These are phyloP conservation scores for Hapalemur alaotrensis DNA, from an alignment of 2,797 vertebrate species.

Conservation along the genomic window DNA sequence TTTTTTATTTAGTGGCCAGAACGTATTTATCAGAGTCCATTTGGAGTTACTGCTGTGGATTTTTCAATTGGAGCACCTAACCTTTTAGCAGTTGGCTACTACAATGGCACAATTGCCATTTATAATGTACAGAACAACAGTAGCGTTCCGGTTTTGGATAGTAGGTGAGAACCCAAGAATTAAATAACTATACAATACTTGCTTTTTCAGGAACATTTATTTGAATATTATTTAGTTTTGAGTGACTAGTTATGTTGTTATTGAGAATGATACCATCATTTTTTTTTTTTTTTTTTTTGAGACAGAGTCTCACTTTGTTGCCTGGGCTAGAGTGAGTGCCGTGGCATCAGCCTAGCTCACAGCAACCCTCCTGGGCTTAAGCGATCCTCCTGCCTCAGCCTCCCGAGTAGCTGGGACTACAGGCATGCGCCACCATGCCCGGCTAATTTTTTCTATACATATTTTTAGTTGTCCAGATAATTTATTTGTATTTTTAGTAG, in stretches of 20 bases:
- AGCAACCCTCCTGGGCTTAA: no score
- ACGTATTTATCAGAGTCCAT: constrained; percentile 86
- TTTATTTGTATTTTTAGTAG: no score
- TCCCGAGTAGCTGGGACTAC: no score
- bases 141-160: constrained; percentile 81
- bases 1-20: constrained; percentile 92
- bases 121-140: constrained; percentile 84
- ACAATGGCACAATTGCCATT: constrained; percentile 86
- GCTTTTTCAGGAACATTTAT: not conserved
- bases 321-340: no score
- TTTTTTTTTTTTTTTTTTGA: no score
- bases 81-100: constrained; percentile 90
- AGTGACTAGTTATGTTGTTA: not conserved
- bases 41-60: constrained; percentile 91
- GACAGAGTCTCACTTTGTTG: no score
- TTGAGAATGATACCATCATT: not conserved
- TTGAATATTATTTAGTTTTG: not conserved
- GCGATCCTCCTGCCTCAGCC: no score
- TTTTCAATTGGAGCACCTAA: constrained; percentile 87
- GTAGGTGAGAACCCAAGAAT: constrained; percentile 83
- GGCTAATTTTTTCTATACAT: no score
- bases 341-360: no score
- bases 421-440: no score
- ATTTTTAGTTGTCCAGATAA: no score
- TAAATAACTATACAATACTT: not conserved